Evolutionary conservation across 2,113 vertebrate genomes (phyloP), one percentile per base, ranked within the genome.

Genomic region (Podarcis cretensis): DNA sequence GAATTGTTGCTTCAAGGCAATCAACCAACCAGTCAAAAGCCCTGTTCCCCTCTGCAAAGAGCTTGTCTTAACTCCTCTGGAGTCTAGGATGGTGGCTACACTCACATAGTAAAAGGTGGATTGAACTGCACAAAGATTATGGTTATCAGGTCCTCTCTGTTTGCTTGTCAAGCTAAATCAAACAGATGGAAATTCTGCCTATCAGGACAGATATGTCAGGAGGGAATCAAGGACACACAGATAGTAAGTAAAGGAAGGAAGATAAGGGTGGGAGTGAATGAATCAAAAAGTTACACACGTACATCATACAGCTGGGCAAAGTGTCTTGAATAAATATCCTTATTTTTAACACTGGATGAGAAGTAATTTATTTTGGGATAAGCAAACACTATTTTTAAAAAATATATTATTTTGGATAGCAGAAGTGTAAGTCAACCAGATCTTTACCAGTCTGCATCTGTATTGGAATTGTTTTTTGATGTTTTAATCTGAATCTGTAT

Each of bases 191-290:
- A 75, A 92, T 57, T 40, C 81, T 7, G 54, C 0, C 4, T 35
- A 91, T 91, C 88, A 89, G 91, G 82, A 94, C 93, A 79, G 75
- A 90, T 35, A 84, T 86, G 57, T 81, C 23, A 23, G 66, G 40
- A 6, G 30, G 89, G 81, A 96, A 96, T 93, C 91, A 4, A 93
- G 94, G 93, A 92, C 92, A 91, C 40, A 57, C 83, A 94, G 91
- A 93, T 25, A 96, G 23, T 0, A 80, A 88, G 83, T 82, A 89
- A 30, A 48, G 92, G 91, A 43, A 2, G 63, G 90, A 77, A 54
- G 43, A 18, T 8, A 65, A 76, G 27, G 63, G 54, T 86, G 94
- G 37, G 21, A 73, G 68, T 73, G 63, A 85, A 35, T 10, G 4
- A 87, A 87, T n/a, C 87, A 74, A 82, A 79, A 65, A 79, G 80